Conservation (phyloP, 1,140 invertebrate genomes). For the Pseudomyrmex sp. region DNA sequence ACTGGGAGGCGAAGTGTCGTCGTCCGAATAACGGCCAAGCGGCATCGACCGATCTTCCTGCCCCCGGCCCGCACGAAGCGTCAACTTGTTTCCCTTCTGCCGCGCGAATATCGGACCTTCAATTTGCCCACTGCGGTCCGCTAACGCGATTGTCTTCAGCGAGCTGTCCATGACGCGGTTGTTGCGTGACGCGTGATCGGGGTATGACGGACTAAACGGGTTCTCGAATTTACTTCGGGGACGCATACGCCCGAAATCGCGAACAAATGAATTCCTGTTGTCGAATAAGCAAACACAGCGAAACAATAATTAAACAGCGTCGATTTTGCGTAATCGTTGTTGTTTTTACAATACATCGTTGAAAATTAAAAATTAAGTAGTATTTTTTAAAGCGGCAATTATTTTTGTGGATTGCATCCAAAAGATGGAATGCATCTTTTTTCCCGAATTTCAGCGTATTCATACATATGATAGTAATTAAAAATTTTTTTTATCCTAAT, state of each 20-base stretch:
- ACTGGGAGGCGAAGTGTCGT: slow-evolving; percentile 85
- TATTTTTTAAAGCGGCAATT: no score
- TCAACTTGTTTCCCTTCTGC: slow-evolving; percentile 85
- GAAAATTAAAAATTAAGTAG: no score
- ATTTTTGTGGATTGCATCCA: no score
- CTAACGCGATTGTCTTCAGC: slow-evolving; percentile 83
- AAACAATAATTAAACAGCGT: not conserved
- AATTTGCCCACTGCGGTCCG: slow-evolving; percentile 83
- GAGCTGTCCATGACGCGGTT: slow-evolving; percentile 61
- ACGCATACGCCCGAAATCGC: slow-evolving; percentile 16
- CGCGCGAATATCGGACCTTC: slow-evolving; percentile 84
- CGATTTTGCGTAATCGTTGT: not conserved
- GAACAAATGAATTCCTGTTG: slow-evolving; percentile 32
- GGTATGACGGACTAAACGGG: slow-evolving; percentile 55
- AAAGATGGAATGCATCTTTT: no score
- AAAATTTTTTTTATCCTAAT: no score
- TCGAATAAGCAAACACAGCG: not conserved
- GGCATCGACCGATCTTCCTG: slow-evolving; percentile 85
- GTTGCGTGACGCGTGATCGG: slow-evolving; percentile 56
- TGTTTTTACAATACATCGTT: not conserved
- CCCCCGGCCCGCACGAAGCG: slow-evolving; percentile 81
- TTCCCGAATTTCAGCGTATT: no score
- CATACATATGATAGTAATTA: no score
- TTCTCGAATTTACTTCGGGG: slow-evolving; percentile 31
- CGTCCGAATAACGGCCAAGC: slow-evolving; percentile 86